Percentiles rank a stretch among this genome's conserved stretches.
phyloP scores from a whole-genome alignment of 2,113 vertebrate genomes.

The Mystacornis crossleyi region DNA sequence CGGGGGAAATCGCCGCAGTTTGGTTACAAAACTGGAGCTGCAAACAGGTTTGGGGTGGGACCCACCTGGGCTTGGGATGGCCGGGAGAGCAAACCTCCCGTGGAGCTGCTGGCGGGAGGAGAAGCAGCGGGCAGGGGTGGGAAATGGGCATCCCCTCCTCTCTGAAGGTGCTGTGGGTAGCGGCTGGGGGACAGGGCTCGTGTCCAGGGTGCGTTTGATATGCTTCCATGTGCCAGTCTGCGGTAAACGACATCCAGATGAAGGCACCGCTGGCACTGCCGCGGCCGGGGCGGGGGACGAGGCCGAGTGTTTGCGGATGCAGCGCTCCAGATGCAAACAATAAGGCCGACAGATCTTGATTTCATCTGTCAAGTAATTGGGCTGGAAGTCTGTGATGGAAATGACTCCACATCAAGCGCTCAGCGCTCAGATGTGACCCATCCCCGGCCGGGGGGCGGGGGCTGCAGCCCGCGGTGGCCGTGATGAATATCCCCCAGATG shows the following conservation, averaged over 20 bases:
- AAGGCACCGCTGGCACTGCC: background rate
- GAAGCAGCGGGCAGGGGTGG: background rate
- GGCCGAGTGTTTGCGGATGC: background rate
- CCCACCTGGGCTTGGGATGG: fast-evolving
- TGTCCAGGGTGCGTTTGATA: background rate
- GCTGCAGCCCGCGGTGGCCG: slow-evolving; percentile 1
- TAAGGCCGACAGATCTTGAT: slow-evolving; percentile 33
- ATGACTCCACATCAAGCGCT: slow-evolving; percentile 65
- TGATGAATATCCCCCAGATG: slow-evolving; percentile 68
- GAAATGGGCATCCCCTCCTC: background rate
- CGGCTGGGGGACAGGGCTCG: background rate
- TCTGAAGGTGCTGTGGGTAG: background rate
- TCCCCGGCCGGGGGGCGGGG: background rate
- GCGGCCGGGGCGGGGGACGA: background rate
- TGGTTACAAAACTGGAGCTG: background rate
- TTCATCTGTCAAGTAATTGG: slow-evolving; percentile 47
- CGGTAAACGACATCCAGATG: background rate
- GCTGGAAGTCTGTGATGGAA: slow-evolving; percentile 50
- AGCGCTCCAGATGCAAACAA: slow-evolving; percentile 35
- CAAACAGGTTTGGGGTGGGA: background rate
- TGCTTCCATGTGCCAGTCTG: background rate
- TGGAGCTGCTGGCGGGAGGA: background rate
- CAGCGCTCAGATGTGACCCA: slow-evolving; percentile 47
- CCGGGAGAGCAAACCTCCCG: background rate
- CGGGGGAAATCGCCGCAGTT: background rate